Base-by-base conservation (phyloP, 2,113 vertebrate species). In the Candoia aspera region DNA sequence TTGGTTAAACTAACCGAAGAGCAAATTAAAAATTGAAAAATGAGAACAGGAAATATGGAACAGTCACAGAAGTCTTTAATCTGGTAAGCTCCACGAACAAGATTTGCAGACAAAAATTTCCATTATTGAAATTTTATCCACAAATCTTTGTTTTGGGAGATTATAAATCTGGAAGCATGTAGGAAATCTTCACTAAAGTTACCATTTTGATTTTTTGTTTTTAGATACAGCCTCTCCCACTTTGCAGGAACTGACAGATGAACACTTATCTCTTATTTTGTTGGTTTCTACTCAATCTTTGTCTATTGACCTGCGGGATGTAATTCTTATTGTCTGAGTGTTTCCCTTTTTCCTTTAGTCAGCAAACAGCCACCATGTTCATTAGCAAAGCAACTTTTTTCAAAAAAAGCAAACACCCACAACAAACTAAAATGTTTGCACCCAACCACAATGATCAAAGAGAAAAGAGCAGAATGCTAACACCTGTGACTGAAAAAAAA, bases 221-320 rank as follows among this genome's bases (percentile, higher is more conserved):
- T 54, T 53, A 89, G 54, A 68, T 96, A 93, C 91, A 92, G 59
- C 95, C 91, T 95, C 96, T 94, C 92, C 95, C 95, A 94, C 95
- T 95, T 90, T 85, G 88, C 86, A 94, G 91, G 95, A 93, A 96
- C 95, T 95, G 96, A 96, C 94, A 93, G 91, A 88, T 91, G 92
- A 96, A 94, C 88, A 92, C 0, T 19, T 94, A 94, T 93, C 95
- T 94, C 96, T 95, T 94, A 92, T 94, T 95, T 37, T 79, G n/a
- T 12, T 58, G 57, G 57, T 58, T 58, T 6, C 57, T 58, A 58
- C 15, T 17, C 68, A 21, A 79, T 21, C 37, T 79, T 37, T 15
- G 2, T 79, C 2, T 79, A 33, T 79, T 37, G 8, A 79, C 37
- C 33, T 37, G 17, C 2, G 17, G 73, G 33, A 15, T 21, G n/a